Conservation (phyloP, 2,888 invertebrate genomes). For the Oeneis ivallda region DNA sequence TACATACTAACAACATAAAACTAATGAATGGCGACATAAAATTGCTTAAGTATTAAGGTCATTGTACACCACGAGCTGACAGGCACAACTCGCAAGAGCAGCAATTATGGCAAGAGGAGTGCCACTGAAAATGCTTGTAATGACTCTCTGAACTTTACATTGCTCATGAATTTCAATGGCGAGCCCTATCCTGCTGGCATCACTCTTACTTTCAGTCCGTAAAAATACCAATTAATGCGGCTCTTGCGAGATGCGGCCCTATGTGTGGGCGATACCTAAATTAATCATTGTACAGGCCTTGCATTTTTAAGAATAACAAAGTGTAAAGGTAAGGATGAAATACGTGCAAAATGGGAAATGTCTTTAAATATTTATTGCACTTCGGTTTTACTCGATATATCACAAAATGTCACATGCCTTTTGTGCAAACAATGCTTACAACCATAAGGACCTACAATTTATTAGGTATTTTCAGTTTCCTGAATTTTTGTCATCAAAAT, state of each 20-base stretch:
- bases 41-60: too few relatives aligned
- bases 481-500: neutral
- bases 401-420: conserved; percentile 12
- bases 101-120: too few relatives aligned
- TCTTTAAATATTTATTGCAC: conserved; percentile 19
- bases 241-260: too few relatives aligned
- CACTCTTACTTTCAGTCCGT: too few relatives aligned
- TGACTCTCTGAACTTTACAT: too few relatives aligned
- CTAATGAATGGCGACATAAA: conserved; percentile 13
- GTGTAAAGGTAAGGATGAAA: conserved; percentile 23
- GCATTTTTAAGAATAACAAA: conserved; percentile 21
- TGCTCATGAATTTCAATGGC: too few relatives aligned
- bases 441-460: neutral
- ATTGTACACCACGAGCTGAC: too few relatives aligned
- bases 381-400: conserved; percentile 12
- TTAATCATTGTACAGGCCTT: conserved; percentile 27
- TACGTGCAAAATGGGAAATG: conserved; percentile 10
- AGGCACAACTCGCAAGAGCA: too few relatives aligned
- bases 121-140: too few relatives aligned
- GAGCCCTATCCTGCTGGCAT: too few relatives aligned
- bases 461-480: neutral
- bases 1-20: too few relatives aligned
- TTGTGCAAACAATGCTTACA: conserved; percentile 4
- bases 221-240: too few relatives aligned
- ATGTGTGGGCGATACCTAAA: conserved; percentile 16